Conservation (phyloP, 2,113 vertebrate genomes). For the Ochotona curzoniae region DNA sequence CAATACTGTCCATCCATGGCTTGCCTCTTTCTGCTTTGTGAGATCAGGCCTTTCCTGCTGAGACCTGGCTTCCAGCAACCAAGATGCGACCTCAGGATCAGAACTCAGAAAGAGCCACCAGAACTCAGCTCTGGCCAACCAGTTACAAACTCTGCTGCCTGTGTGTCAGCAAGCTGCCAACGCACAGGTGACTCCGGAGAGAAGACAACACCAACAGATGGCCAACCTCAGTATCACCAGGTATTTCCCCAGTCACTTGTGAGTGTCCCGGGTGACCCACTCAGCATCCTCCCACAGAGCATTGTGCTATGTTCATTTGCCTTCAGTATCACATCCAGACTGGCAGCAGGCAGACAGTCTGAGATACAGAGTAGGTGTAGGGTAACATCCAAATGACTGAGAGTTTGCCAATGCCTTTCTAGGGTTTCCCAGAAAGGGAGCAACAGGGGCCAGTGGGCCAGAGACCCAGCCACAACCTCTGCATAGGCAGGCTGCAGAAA, state of each 20-base stretch:
- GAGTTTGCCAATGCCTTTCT: not conserved
- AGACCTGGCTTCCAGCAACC: not conserved
- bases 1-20: not conserved
- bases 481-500: not conserved
- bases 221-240: not conserved
- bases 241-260: not conserved
- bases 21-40: not conserved
- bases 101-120: rapidly evolving
- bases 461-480: not conserved
- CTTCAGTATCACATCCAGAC: not conserved
- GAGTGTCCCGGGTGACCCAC: not conserved
- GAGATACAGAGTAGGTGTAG: not conserved
- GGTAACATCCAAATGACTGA: not conserved
- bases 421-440: conserved; percentile 20
- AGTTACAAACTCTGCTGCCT: not conserved
- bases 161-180: not conserved
- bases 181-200: not conserved
- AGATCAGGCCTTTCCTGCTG: not conserved
- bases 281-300: not conserved
- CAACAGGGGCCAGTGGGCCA: not conserved
- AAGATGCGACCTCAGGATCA: not conserved
- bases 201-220: not conserved
- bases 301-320: not conserved
- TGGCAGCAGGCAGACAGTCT: not conserved
- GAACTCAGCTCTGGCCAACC: not conserved